Base-by-base conservation (phyloP, 2,888 invertebrate genomes). In the Chrysolina americana region DNA sequence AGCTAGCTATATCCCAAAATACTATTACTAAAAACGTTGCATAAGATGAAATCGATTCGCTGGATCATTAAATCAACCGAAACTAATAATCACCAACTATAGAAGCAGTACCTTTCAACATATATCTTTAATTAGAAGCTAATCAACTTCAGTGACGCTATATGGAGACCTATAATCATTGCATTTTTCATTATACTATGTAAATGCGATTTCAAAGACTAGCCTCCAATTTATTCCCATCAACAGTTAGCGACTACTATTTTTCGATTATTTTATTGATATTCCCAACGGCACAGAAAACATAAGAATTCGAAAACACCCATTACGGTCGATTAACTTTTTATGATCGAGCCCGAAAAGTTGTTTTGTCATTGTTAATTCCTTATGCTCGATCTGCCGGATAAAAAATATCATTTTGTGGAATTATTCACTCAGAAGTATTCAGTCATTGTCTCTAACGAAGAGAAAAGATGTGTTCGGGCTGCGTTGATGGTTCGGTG, bases 381-480 rank as follows among this genome's bases (percentile, higher is more conserved):
- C 71, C 76, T 65, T 70, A 76, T 70, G 71, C 41, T 64, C 15
- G 59, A 53, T 69, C 65, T 70, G 63, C 41, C 62, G 36, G 71
- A 66, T 71, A 77, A 81, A 78, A 78, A 77, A 78, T 77, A 77
- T 78, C 74, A 78, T 80, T 81, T 81, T 79, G 74, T 74, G 76
- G 77, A 80, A 80, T 79, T 78, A 79, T 77, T 77, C 75, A 70
- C 65, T 65, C 77, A 78, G 81, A 82, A 81, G 75, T 76, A 78
- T 82, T 82, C 79, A 78, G 81, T 82, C 81, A 82, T 80, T 82
- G 81, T 82, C 80, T 81, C 79, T 82, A 82, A 81, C 81, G 81
- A 81, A 81, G 77, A 79, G 81, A 82, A 81, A 72, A 75, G 76
- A 76, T 77, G 76, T 74, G 71, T 78, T 71, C 72, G 56, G 41